Evolutionary conservation across 2,113 vertebrate species (phyloP), one percentile per base, ranked within the genome.

Genomic region (Muntiacus reevesi): DNA sequence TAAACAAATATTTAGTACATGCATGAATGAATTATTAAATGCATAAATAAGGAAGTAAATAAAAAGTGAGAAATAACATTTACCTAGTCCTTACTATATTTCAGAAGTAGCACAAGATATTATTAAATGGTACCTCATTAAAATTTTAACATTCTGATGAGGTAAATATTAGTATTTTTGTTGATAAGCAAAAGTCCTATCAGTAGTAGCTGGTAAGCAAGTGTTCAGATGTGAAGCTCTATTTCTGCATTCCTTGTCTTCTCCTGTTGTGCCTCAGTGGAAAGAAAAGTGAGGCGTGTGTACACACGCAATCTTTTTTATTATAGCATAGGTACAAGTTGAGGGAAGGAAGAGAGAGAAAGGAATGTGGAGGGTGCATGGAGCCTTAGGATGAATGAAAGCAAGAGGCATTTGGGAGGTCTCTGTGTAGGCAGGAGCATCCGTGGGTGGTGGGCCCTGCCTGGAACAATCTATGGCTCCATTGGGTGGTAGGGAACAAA

Each of bases 301-400:
- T 40, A 12, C 50, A 5, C 1, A 52, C 16, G 2, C 4, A 1
- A 6, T 5, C 7, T 50, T 28, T n/a, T 36, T 17, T 33, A 7
- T 27, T 52, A 25, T 33, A 33, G 54, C 43, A 67, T n/a, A 36
- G 43, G 33, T 50, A 23, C 54, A 3, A 67, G 0, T 40, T 67
- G 13, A 23, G 2, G 23, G 8, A 60, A 84, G 79, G n/a, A 71
- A 36, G 3, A 54, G 30, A 9, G 33, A 50, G 76, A 33, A 33
- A 57, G 30, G 62, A 50, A 59, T 74, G 43, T 81, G 4, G 30
- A 0, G 71, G 71, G 40, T 40, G 19, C n/a, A 12, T 83, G 43
- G 54, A 62, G 25, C 21, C n/a, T 62, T 27, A 17, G 64, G 2
- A 64, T 52, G 36, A 59, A 74, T 40, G 67, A 74, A 23, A 40